phyloP scores from a whole-genome alignment of 2,888 invertebrate genomes.

The Philhelius pedissequus region DNA sequence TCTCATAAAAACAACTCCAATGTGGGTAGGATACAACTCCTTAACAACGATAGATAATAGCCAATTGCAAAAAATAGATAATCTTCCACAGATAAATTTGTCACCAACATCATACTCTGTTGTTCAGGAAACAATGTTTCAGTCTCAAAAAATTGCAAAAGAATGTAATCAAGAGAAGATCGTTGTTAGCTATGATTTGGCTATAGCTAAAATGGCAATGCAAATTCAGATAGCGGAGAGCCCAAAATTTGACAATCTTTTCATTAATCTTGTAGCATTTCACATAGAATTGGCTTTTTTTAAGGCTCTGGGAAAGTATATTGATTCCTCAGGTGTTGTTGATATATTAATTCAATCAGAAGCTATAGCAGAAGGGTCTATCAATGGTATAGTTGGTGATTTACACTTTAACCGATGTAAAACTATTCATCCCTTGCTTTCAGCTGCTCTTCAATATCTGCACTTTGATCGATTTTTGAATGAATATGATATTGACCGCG shows the following conservation, averaged over 20 bases:
- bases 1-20: neutral
- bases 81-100: conserved; percentile 73
- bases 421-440: conserved; percentile 22
- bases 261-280: neutral
- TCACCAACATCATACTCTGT: conserved; percentile 72
- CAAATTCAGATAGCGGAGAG: neutral
- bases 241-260: neutral
- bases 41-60: conserved; percentile 12
- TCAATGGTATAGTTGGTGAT: neutral
- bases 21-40: conserved; percentile 27
- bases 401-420: conserved; percentile 27
- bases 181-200: neutral
- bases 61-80: conserved; percentile 70
- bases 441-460: conserved; percentile 16
- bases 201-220: neutral
- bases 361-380: neutral
- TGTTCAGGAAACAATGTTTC: conserved; percentile 71
- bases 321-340: neutral
- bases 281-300: neutral
- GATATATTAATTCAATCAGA: neutral
- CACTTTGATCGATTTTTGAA: conserved; percentile 9
- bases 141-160: conserved; percentile 67
- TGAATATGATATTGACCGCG: too few species aligned
- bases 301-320: neutral
- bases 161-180: conserved; percentile 52